These are phyloP conservation scores for Limnephilus lunatus DNA, from an alignment of 2,888 invertebrate genomes.

Conservation along the genomic window DNA sequence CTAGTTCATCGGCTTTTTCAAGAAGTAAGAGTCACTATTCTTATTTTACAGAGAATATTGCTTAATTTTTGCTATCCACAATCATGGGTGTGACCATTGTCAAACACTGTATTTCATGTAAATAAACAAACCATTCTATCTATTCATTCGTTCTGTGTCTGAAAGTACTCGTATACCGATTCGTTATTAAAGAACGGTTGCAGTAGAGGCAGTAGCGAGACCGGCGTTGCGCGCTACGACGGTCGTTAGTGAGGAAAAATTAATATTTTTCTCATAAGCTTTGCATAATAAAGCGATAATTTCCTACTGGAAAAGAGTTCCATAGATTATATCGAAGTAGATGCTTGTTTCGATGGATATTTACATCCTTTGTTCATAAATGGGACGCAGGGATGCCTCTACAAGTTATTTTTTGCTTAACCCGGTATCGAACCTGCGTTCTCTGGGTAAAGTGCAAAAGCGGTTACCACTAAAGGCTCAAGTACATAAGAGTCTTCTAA, in stretches of 20 bases:
- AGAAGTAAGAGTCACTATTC: too few species aligned
- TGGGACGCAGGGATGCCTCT: not conserved
- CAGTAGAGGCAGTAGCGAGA: conserved; percentile 44
- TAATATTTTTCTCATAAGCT: conserved; percentile 67
- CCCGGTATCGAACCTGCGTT: not conserved
- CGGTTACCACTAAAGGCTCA: not conserved
- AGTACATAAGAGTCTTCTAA: too few species aligned
- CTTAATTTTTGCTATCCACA: not conserved
- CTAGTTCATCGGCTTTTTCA: too few species aligned
- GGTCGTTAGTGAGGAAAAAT: conserved; percentile 66
- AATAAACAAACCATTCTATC: not conserved
- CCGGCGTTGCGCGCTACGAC: conserved; percentile 57
- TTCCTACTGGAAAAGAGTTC: conserved; percentile 64
- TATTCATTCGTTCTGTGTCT: conserved; percentile 48
- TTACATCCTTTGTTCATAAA: conserved; percentile 34
- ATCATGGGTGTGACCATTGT: not conserved
- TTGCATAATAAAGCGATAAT: conserved; percentile 66
- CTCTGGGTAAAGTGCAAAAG: not conserved
- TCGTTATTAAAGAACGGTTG: conserved; percentile 65
- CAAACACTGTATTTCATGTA: not conserved
- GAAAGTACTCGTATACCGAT: conserved; percentile 59
- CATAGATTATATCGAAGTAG: conserved; percentile 61
- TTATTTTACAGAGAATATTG: not conserved
- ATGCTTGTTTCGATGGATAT: conserved; percentile 38
- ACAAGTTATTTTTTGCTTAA: too few species aligned